A percentile compares a stretch with the other conserved stretches of the same genome.
Conservation (phyloP, 2,113 vertebrate genomes). For the Mirza zaza region DNA sequence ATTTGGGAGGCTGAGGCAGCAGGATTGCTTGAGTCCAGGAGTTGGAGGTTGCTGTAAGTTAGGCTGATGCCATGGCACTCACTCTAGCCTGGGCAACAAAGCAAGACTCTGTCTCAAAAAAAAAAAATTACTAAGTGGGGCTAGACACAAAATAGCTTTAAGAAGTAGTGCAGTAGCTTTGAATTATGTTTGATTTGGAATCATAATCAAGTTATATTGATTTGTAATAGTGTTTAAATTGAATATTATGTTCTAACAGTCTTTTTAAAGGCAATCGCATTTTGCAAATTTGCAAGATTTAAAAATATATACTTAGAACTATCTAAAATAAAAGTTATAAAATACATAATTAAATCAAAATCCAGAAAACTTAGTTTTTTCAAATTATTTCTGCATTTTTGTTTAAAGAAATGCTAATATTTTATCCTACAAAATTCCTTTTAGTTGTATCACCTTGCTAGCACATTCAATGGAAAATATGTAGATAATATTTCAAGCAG, state of each 20-base stretch:
- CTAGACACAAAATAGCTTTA: not conserved
- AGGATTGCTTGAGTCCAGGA: too few species aligned
- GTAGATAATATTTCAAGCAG: not conserved
- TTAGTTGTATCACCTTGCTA: not conserved
- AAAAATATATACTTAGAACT: not conserved
- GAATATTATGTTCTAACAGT: not conserved
- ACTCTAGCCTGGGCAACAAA: too few species aligned
- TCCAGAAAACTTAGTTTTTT: not conserved
- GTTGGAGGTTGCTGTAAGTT: too few species aligned
- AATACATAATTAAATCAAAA: not conserved
- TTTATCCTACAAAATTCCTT: slow-evolving; percentile 39
- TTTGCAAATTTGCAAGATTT: slow-evolving; percentile 6
- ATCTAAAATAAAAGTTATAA: not conserved
- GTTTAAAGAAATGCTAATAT: slow-evolving; percentile 32
- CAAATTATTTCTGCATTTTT: slow-evolving; percentile 27
- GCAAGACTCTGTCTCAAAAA: too few species aligned
- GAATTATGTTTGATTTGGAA: not conserved
- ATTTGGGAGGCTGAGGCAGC: too few species aligned
- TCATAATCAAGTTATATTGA: not conserved
- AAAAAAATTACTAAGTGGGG: not conserved
- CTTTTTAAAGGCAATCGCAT: not conserved
- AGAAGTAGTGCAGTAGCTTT: not conserved
- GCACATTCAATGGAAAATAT: slow-evolving; percentile 19
- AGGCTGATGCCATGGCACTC: too few species aligned
- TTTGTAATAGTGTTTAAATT: not conserved